phyloP scores from a whole-genome alignment of 2,113 vertebrate genomes.

The Microtus montanus region DNA sequence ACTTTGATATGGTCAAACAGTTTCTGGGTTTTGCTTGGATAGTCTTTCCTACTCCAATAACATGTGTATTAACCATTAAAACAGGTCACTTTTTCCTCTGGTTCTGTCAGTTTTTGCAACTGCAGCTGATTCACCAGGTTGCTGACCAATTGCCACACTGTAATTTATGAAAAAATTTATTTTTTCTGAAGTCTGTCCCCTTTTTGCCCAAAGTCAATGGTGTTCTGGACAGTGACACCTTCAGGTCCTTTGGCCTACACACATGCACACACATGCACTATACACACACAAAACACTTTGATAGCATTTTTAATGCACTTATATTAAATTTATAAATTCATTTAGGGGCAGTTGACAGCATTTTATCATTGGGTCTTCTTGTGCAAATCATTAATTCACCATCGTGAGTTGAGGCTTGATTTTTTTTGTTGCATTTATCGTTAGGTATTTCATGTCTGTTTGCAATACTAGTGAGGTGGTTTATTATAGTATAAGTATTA shows the following conservation, averaged over 20 bases:
- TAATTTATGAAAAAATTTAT: background rate
- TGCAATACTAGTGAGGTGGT: background rate
- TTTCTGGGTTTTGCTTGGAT: background rate
- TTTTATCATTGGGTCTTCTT: background rate
- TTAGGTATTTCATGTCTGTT: background rate
- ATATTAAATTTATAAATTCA: background rate
- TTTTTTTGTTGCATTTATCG: background rate
- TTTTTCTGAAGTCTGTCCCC: background rate
- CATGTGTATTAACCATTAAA: background rate
- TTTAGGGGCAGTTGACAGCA: background rate
- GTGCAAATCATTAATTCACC: background rate
- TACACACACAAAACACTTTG: background rate
- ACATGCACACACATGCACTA: background rate
- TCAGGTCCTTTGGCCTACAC: background rate
- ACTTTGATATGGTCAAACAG: background rate
- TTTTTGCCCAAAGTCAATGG: background rate
- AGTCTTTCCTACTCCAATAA: background rate
- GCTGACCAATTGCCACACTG: background rate
- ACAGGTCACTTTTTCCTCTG: background rate
- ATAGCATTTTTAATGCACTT: background rate
- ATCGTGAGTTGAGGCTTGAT: background rate
- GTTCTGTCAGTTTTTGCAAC: background rate
- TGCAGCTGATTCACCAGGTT: background rate
- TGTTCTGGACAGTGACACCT: background rate
- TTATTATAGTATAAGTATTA: background rate